A percentile compares a stretch with the other conserved stretches of the same genome.
Conservation (phyloP, 1,140 invertebrate genomes). For the Neotoxoptera formosana region DNA sequence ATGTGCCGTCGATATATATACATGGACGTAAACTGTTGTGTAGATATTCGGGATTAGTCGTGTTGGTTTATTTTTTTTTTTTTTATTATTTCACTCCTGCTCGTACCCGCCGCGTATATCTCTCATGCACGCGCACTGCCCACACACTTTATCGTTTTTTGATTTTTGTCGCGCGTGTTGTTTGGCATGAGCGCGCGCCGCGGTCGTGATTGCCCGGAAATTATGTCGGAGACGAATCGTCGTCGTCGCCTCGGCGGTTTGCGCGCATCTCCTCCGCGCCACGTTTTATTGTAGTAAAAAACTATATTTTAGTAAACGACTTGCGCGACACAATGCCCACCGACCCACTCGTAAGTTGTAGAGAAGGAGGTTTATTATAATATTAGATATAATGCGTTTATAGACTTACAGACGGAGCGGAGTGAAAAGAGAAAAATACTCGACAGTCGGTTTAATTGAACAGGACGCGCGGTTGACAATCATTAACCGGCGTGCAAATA, state of each 20-base stretch:
- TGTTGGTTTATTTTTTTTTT: conserved; percentile 39
- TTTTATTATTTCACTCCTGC: conserved; percentile 8
- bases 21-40: conserved; percentile 46
- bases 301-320: background rate
- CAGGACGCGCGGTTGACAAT: background rate
- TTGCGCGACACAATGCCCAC: no score
- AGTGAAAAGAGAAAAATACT: background rate
- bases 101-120: background rate
- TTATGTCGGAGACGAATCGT: background rate
- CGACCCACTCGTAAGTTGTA: no score
- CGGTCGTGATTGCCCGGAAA: background rate
- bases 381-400: background rate
- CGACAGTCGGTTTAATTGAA: background rate
- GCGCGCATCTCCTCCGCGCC: background rate
- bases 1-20: conserved; percentile 39
- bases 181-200: background rate
- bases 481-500: background rate
- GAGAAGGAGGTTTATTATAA: background rate
- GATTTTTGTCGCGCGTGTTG: conserved; percentile 22
- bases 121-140: background rate
- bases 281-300: background rate
- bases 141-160: conserved; percentile 31
- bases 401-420: no score
- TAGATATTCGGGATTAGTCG: conserved; percentile 47
- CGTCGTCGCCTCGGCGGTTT: background rate